Evolutionary conservation across 1,140 invertebrate species (phyloP).

Genomic region (Diorhabda carinulata): DNA sequence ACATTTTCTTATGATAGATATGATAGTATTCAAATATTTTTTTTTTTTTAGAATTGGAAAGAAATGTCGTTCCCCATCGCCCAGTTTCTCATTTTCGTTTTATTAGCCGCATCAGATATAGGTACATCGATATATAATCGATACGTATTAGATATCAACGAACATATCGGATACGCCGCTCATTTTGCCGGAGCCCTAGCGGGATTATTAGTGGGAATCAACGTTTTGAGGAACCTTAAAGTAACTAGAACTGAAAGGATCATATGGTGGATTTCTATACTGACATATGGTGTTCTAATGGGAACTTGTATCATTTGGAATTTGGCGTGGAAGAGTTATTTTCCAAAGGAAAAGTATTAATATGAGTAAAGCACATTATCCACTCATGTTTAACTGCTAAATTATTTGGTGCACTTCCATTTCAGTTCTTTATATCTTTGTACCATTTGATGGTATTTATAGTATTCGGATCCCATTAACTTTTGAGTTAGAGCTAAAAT

Average conservation of each 20-base stretch:
- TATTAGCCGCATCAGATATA: conserved; percentile 63
- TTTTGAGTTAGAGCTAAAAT: no score
- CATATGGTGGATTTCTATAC: conserved; percentile 78
- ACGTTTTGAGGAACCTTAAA: conserved; percentile 83
- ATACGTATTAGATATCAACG: conserved; percentile 60
- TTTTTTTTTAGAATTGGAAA: conserved; percentile 73
- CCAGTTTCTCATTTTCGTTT: conserved; percentile 72
- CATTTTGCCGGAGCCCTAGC: conserved; percentile 84
- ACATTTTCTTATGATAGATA: no score
- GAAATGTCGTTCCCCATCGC: conserved; percentile 87
- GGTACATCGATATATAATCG: conserved; percentile 79
- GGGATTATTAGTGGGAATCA: conserved; percentile 84
- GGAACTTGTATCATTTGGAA: conserved; percentile 48
- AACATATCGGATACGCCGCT: conserved; percentile 82
- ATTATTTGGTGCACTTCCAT: no score
- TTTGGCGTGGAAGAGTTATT: conserved; percentile 29
- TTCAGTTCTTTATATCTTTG: no score
- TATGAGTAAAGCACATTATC: no score
- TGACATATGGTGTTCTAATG: conserved; percentile 73
- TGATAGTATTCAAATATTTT: neutral
- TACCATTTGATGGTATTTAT: no score
- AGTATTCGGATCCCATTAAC: no score
- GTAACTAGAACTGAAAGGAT: conserved; percentile 80
- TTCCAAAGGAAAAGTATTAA: conserved; percentile 19
- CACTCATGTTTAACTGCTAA: no score